A percentile compares a stretch with the other conserved stretches of the same genome.
These are phyloP conservation scores for Zygogramma bicolorata DNA, from an alignment of 2,888 invertebrate species.

Conservation along the genomic window DNA sequence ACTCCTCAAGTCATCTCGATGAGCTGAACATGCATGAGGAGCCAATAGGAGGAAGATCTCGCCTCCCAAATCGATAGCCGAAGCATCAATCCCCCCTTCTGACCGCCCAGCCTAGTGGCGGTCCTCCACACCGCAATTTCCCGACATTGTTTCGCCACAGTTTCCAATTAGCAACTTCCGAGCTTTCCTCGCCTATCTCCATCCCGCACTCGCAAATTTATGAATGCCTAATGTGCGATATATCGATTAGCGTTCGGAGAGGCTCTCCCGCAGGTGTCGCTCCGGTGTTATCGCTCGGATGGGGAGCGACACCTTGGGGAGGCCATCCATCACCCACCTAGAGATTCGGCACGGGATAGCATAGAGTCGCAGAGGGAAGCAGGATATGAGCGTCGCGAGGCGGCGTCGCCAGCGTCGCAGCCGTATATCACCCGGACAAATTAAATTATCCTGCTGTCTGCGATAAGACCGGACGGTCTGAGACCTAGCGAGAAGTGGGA, in stretches of 20 bases:
- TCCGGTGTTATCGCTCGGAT: conserved; percentile 45
- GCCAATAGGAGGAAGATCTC: too few relatives aligned
- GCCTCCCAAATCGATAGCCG: not conserved
- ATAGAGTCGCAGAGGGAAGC: conserved; percentile 60
- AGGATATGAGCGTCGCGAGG: conserved; percentile 62
- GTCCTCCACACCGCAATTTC: conserved; percentile 14
- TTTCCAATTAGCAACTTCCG: conserved; percentile 36
- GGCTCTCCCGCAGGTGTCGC: conserved; percentile 47
- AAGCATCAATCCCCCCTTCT: not conserved
- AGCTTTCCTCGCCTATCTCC: conserved; percentile 2
- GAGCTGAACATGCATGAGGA: too few relatives aligned
- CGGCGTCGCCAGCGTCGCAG: conserved; percentile 55
- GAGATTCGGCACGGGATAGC: conserved; percentile 62
- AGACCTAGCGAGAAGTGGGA: conserved; percentile 33
- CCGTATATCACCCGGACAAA: conserved; percentile 72
- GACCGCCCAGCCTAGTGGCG: conserved; percentile 28
- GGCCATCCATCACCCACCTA: conserved; percentile 64
- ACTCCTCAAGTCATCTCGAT: too few relatives aligned
- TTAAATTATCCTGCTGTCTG: conserved; percentile 72
- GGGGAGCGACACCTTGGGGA: conserved; percentile 60
- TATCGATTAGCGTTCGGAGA: conserved; percentile 51
- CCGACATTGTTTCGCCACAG: conserved; percentile 8
- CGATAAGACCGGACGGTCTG: conserved; percentile 65
- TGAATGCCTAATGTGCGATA: conserved; percentile 60
- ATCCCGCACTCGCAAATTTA: conserved; percentile 48